Conservation (phyloP, 1,140 invertebrate species). For the Lerema accius region DNA sequence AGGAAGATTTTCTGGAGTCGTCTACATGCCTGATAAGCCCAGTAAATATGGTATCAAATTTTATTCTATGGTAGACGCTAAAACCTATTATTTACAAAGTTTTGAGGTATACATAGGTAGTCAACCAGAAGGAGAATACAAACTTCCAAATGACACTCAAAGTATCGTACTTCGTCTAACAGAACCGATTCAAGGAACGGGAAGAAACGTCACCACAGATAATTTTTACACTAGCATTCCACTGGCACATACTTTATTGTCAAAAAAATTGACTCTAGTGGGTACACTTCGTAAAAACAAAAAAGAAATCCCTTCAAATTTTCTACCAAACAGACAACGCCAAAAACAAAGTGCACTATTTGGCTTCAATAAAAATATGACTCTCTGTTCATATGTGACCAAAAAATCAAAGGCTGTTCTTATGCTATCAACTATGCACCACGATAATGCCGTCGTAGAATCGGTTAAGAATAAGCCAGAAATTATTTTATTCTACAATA, state of each 20-base stretch:
- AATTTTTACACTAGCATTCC: no score
- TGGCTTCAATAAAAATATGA: constrained; percentile 43
- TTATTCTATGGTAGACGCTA: constrained; percentile 36
- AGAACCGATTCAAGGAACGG: no score
- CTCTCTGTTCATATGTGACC: constrained; percentile 41
- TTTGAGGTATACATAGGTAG: no score
- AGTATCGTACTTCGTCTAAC: no score
- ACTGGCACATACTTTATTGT: no score
- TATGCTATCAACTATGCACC: constrained; percentile 40
- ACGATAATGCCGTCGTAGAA: background rate
- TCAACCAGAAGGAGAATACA: no score
- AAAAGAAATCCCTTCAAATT: constrained; percentile 45
- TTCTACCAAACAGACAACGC: constrained; percentile 31
- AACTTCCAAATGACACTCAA: no score
- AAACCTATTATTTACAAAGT: no score
- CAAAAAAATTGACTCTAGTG: no score
- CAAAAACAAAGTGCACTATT: constrained; percentile 34
- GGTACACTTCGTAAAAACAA: background rate
- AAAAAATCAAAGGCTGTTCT: constrained; percentile 38
- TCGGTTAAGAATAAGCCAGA: background rate
- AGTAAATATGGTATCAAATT: constrained; percentile 46
- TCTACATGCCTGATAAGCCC: constrained; percentile 43
- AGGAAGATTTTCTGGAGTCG: constrained; percentile 50
- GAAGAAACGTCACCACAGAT: no score
- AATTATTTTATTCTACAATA: background rate